Conservation (phyloP, 2,888 invertebrate genomes). For the Agriopis aurantiaria region DNA sequence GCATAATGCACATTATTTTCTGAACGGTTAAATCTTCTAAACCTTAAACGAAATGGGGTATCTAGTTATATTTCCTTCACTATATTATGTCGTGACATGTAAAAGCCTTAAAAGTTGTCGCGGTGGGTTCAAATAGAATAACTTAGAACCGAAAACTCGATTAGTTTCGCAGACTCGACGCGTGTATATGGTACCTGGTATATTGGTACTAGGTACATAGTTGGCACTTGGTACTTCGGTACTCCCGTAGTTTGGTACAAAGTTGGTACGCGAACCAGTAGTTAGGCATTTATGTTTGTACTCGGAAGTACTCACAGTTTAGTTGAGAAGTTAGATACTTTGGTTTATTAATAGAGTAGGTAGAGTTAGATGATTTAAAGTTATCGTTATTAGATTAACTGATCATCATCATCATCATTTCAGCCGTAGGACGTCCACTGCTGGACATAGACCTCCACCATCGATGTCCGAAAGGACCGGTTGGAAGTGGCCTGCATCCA, state of each 20-base stretch:
- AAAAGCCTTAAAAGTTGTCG: slow-evolving; percentile 54
- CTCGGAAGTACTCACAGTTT: neutral
- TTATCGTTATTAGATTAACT: neutral
- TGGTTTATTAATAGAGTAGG: slow-evolving; percentile 18
- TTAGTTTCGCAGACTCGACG: slow-evolving; percentile 61
- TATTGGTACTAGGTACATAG: slow-evolving; percentile 9
- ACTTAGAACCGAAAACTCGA: slow-evolving; percentile 78
- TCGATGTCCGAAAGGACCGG: no score
- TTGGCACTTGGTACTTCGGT: neutral
- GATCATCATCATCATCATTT: no score
- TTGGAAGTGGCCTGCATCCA: no score
- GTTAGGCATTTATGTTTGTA: slow-evolving; percentile 13
- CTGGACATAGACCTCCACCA: no score
- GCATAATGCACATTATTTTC: no score
- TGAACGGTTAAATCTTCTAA: neutral
- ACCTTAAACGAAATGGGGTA: neutral
- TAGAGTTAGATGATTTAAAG: neutral
- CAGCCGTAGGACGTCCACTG: no score
- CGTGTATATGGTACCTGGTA: slow-evolving; percentile 43
- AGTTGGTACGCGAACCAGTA: neutral
- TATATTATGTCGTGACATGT: slow-evolving; percentile 1
- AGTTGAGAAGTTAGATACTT: slow-evolving; percentile 1
- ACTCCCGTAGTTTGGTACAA: neutral
- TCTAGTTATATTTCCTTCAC: neutral
- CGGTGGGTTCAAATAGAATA: slow-evolving; percentile 72